A percentile compares a stretch with the other conserved stretches of the same genome.
Evolutionary conservation across 2,797 vertebrate species (phyloP).

Genomic region (Acanthiza pusilla): DNA sequence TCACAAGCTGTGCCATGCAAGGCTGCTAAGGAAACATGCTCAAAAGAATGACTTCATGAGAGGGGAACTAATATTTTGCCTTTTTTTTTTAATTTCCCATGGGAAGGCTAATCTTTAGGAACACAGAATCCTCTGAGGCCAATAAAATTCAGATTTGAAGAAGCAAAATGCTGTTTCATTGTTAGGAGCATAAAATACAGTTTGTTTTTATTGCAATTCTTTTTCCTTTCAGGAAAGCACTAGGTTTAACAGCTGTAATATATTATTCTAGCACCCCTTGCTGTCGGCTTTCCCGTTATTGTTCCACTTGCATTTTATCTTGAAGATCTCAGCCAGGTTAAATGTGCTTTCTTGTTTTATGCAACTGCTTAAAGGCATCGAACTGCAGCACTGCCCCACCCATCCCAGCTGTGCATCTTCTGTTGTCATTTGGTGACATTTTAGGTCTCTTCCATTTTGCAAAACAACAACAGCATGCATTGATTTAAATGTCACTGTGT

Average conservation of each 20-base stretch:
- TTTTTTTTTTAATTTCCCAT: conserved; percentile 58
- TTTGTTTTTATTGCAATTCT: conserved; percentile 75
- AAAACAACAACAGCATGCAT: neutral
- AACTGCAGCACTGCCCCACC: neutral
- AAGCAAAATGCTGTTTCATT: conserved; percentile 70
- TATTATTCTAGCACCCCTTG: conserved; percentile 70
- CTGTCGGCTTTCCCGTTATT: conserved; percentile 77
- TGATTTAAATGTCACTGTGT: neutral
- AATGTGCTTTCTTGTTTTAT: conserved; percentile 57
- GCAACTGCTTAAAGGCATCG: neutral
- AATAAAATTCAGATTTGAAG: conserved; percentile 62
- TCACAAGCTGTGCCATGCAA: conserved; percentile 48
- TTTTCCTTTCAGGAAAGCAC: conserved; percentile 77
- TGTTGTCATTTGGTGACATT: neutral
- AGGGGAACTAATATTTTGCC: conserved; percentile 53
- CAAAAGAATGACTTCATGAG: conserved; percentile 67
- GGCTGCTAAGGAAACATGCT: conserved; percentile 54
- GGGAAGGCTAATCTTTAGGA: conserved; percentile 77
- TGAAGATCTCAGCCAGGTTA: conserved; percentile 55
- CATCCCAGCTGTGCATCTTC: neutral
- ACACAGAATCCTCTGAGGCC: conserved; percentile 70
- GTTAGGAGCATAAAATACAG: conserved; percentile 62
- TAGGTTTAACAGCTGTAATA: conserved; percentile 65
- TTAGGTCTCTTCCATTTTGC: neutral
- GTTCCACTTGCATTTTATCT: conserved; percentile 72